phyloP scores from a whole-genome alignment of 2,797 vertebrate genomes.

The Margarornis squamiger region DNA sequence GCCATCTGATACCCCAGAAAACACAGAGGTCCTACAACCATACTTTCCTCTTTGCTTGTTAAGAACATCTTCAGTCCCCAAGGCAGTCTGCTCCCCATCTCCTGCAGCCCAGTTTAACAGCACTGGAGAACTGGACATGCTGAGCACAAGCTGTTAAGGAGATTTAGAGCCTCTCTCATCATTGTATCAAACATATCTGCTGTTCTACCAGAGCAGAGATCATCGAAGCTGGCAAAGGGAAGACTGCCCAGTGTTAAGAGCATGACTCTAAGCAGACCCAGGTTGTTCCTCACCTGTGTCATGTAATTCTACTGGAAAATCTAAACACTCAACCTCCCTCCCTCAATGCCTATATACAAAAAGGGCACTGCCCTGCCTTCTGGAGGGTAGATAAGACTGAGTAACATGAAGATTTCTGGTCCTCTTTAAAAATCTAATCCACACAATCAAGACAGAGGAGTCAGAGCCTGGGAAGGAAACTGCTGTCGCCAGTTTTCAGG shows the following conservation, averaged over 20 bases:
- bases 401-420: neutral
- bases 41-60: neutral
- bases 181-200: neutral
- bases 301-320: neutral
- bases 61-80: neutral
- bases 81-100: neutral
- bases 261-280: neutral
- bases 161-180: neutral
- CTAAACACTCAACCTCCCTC: neutral
- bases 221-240: neutral
- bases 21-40: neutral
- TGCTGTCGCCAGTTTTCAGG: slow-evolving; percentile 23
- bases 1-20: neutral
- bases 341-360: neutral
- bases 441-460: neutral
- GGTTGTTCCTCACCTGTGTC: neutral
- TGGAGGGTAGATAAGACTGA: neutral
- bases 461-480: slow-evolving; percentile 28
- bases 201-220: neutral
- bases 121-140: neutral
- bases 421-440: neutral
- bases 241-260: neutral
- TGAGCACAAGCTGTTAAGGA: neutral
- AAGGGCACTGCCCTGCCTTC: neutral
- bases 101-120: neutral